A percentile compares a stretch with the other conserved stretches of the same genome.
phyloP scores from a whole-genome alignment of 2,797 vertebrate species.

The Megalops cyprinoides region DNA sequence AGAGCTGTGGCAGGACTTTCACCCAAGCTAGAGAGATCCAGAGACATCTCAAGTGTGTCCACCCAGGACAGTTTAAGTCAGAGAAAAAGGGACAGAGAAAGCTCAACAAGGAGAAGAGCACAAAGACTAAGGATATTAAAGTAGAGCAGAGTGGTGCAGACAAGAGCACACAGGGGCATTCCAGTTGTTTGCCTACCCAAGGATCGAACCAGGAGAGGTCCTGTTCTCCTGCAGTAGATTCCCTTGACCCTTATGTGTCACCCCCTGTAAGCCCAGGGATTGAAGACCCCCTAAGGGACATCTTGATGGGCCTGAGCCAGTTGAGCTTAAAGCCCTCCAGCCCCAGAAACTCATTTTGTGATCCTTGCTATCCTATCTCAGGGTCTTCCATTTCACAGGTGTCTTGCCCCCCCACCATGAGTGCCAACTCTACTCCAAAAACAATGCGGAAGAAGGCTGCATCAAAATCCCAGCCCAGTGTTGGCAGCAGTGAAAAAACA shows the following conservation, averaged over 20 bases:
- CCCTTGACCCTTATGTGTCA: slow-evolving; percentile 32
- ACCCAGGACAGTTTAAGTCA: slow-evolving; percentile 83
- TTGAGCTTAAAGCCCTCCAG: slow-evolving; percentile 82
- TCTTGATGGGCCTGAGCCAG: slow-evolving; percentile 84
- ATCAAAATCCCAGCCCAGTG: slow-evolving; percentile 16
- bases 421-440: slow-evolving; percentile 70
- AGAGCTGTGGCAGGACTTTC: slow-evolving; percentile 87
- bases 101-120: slow-evolving; percentile 60
- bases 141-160: slow-evolving; percentile 59
- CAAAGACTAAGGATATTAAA: slow-evolving; percentile 57
- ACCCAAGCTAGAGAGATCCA: slow-evolving; percentile 85
- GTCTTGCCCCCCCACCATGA: slow-evolving; percentile 70
- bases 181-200: slow-evolving; percentile 42
- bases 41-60: slow-evolving; percentile 85
- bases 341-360: slow-evolving; percentile 37
- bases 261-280: slow-evolving; percentile 52
- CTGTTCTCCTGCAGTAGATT: slow-evolving; percentile 29
- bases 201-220: slow-evolving; percentile 51
- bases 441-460: slow-evolving; percentile 48
- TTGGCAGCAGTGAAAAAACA: slow-evolving; percentile 24
- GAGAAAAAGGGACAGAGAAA: slow-evolving; percentile 74
- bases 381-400: slow-evolving; percentile 62
- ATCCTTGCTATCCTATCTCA: slow-evolving; percentile 64
- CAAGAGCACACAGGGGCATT: slow-evolving; percentile 55
- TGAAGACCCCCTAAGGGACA: slow-evolving; percentile 81